A percentile compares a stretch with the other conserved stretches of the same genome.
These are phyloP conservation scores for Hyposoter dolosus DNA, from an alignment of 2,888 invertebrate genomes.

Conservation along the genomic window DNA sequence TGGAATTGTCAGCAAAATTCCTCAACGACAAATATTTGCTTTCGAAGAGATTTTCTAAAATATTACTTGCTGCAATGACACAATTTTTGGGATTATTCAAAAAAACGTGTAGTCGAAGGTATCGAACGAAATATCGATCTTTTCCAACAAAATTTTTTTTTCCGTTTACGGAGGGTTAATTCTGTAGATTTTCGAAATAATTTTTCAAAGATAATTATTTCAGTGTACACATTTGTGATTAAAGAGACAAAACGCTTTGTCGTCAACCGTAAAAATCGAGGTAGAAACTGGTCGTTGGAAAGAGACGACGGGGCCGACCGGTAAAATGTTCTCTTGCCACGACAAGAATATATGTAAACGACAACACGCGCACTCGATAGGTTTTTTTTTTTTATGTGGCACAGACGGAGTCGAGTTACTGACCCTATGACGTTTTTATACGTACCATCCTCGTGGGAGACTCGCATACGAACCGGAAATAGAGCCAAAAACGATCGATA, in stretches of 20 bases:
- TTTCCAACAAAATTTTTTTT: too few species aligned
- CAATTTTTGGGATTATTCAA: too few species aligned
- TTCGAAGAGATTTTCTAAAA: too few species aligned
- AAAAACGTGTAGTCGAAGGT: too few species aligned
- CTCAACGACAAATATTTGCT: too few species aligned
- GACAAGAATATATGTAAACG: background rate
- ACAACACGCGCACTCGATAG: slow-evolving; percentile 2
- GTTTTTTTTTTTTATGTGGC: background rate
- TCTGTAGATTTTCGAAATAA: background rate
- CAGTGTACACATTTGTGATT: background rate
- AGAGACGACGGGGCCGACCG: background rate
- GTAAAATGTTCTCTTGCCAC: background rate
- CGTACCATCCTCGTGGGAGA: background rate
- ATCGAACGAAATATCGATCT: too few species aligned
- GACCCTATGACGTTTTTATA: background rate
- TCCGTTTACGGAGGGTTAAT: background rate
- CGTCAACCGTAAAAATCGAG: background rate
- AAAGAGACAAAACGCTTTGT: background rate
- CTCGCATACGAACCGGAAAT: background rate
- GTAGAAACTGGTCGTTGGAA: background rate
- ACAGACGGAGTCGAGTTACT: background rate
- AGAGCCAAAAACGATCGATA: slow-evolving; percentile 19
- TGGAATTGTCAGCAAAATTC: too few species aligned
- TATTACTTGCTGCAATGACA: too few species aligned
- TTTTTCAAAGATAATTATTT: background rate